Base-by-base conservation (phyloP, 2,113 vertebrate species). In the Halcyon malimbica region DNA sequence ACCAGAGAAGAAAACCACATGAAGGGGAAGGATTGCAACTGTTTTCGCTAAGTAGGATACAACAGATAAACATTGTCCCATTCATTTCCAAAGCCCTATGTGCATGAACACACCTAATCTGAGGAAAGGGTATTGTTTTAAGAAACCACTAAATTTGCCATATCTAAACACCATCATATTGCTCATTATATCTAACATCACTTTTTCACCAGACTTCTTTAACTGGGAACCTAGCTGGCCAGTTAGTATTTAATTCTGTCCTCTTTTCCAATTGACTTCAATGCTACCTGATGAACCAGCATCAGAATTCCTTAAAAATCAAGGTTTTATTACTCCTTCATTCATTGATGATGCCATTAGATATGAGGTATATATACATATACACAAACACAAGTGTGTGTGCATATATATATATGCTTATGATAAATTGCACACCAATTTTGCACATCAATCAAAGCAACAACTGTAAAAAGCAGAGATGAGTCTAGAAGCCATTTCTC, bases 301-400 rank as follows among this genome's bases (percentile, higher is more conserved):
- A 5, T 12, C 31, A 67, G 26, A 82, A 79, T 83, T 63, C 26
- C 26, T 79, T 16, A 33, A 82, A 84, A 80, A 24, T 11, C 13
- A 41, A 37, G n/a, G 23, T 70, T 39, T 78, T 78, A 53, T 62
- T 67, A 42, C 4, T 62, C 19, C 4, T 48, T 75, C 33, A 35
- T 69, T 84, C 51, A 37, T 0, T 60, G 33, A 26, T 64, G 35
- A 33, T 87, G 51, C 39, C 53, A 48, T 87, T 62, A 89, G 29
- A 42, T 44, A 24, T 41, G 69, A 89, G 5, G 0, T 28, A 29
- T 12, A 39, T 28, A 42, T 17, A 41, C 13, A 78, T 4, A 46
- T 12, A n/a, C 13, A 69, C 2, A 31, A 4, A 48, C 13, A 3
- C 2, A 7, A 31, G 17, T 46, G 28, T 3, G 5, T 4, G 12